These are phyloP conservation scores for Rousettus leschenaultii DNA, from an alignment of 2,113 vertebrate genomes.

Conservation along the genomic window DNA sequence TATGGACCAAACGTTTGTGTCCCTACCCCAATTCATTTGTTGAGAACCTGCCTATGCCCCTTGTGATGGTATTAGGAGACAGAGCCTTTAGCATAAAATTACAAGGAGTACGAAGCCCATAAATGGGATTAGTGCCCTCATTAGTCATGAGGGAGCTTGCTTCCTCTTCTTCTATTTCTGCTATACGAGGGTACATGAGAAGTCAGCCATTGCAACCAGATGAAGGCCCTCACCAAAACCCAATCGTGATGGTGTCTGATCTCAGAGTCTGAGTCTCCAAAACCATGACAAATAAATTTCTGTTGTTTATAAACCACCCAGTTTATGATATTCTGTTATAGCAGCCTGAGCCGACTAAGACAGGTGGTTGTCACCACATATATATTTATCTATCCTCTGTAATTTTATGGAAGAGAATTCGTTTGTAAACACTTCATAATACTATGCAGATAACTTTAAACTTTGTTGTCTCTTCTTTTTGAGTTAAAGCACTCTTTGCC, in stretches of 20 bases:
- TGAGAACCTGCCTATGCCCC: not conserved
- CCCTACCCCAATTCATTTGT: not conserved
- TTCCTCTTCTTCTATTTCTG: not conserved
- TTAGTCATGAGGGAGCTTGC: not conserved
- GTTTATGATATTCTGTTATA: not conserved
- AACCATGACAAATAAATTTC: not conserved
- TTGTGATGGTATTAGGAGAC: not conserved
- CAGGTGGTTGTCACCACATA: not conserved
- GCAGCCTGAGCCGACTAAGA: not conserved
- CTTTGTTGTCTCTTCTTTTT: not conserved
- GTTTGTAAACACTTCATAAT: not conserved
- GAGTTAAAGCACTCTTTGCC: not conserved
- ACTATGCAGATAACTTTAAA: not conserved
- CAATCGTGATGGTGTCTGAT: not conserved
- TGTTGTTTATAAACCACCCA: not conserved
- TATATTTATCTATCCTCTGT: not conserved
- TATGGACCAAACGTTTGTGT: not conserved
- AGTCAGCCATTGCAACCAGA: not conserved
- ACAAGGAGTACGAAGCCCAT: not conserved
- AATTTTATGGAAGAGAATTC: not conserved
- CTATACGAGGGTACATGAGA: not conserved
- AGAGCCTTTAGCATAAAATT: not conserved
- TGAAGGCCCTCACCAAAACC: not conserved
- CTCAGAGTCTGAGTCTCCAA: not conserved
- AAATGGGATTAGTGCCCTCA: not conserved